Evolutionary conservation across 2,888 invertebrate species (phyloP).

Genomic region (Lacanobia oleracea): DNA sequence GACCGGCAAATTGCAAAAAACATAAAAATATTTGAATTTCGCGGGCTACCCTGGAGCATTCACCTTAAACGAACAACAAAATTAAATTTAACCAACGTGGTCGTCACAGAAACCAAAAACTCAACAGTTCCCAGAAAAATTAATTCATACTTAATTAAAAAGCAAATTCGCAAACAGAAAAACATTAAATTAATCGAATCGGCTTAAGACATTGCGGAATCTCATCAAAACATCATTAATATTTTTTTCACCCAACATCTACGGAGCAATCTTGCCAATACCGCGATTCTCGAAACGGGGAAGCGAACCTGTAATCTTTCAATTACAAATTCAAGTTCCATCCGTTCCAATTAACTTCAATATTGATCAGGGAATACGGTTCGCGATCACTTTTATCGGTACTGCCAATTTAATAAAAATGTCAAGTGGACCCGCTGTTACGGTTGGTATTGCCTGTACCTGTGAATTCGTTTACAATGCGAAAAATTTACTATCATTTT

Average conservation of each 20-base stretch:
- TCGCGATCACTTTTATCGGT: constrained; percentile 73
- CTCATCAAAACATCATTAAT: constrained; percentile 60
- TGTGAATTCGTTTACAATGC: constrained; percentile 50
- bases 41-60: too few relatives aligned
- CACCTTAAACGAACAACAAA: background rate
- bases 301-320: constrained; percentile 81
- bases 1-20: too few relatives aligned
- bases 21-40: too few relatives aligned
- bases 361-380: constrained; percentile 79
- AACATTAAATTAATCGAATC: constrained; percentile 38
- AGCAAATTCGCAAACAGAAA: constrained; percentile 20
- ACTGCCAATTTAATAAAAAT: constrained; percentile 76
- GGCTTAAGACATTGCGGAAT: constrained; percentile 41
- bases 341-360: constrained; percentile 85
- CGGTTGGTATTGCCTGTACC: constrained; percentile 40
- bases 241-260: constrained; percentile 55
- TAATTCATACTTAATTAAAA: constrained; percentile 33
- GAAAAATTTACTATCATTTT: constrained; percentile 33
- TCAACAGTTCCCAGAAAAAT: background rate
- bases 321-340: constrained; percentile 85
- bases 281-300: constrained; percentile 69
- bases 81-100: background rate
- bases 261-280: constrained; percentile 68
- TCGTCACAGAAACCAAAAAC: background rate
- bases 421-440: constrained; percentile 57